Evolutionary conservation across 2,888 invertebrate genomes (phyloP), one percentile per base, ranked within the genome.

Genomic region (Ichneumoninae sp.): DNA sequence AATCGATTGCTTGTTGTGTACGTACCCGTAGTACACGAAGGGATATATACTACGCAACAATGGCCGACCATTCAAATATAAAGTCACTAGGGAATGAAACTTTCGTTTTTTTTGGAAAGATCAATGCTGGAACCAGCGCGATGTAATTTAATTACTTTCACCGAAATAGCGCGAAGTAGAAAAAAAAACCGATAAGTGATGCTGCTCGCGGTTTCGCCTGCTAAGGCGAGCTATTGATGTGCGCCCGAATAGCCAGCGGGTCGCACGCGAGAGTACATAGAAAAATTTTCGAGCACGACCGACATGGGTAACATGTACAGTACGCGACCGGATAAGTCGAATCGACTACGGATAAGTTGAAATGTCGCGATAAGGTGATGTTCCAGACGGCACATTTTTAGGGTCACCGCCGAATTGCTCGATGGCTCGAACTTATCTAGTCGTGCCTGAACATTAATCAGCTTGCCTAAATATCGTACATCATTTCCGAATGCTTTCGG

Each of bases 1-100:
- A 74, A 85, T 85, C 85, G 85, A 85, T 85, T 79, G 79, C 74
- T 75, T 65, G 65, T 65, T 75, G 65, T 75, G 65, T 63, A 22
- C 52, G 63, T 75, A 65, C 74, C 33, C 40, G 40, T 40, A 40
- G 65, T 40, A 30, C 10, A 60, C 63, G 13, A 16, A 47, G 44
- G 33, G 26, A 74, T 74, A 73, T 74, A 73, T 73, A 74, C 60
- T 75, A 65, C 22, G 77, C 54, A 79, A 85, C 79, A 85, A 85
- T 85, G 85, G 85, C 85, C 75, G 85, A 52, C 79, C 33, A 82
- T 85, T 85, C 74, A 75, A 82, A 78, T 47, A 4, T 47, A 16
- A 75, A 82, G 66, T 52, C 63, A 71, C 47, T 33, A 26, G 47
- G n/a, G 36, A 60, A 36, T 19, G 33, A 22, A 65, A 75, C 22